Evolutionary conservation across 1,140 invertebrate species (phyloP), one percentile per base, ranked within the genome.

Genomic region (Leguminivora glycinivorella): DNA sequence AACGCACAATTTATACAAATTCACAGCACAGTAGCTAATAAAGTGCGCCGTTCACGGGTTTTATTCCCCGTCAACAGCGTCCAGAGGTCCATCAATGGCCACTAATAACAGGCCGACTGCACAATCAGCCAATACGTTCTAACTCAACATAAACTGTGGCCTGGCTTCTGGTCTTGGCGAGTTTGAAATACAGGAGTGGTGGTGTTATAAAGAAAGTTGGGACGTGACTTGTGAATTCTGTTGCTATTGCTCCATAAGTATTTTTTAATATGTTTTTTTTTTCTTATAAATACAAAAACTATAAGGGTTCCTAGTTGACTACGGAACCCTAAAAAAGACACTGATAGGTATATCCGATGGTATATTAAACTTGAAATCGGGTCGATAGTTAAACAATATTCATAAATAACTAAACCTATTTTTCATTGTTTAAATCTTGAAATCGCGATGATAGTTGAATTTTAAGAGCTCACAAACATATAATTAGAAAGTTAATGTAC

Each of bases 91-190:
- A 29, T 63, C 58, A 63, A 63, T 63, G 29, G 58, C 26, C 26
- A 31, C 26, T 63, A 63, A 63, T 63, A 63, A 63, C 58, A 63
- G 24, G 14, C 56, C 25, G 58, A 29, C 24, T n/a, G 58, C 14
- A 63, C 58, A 63, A 63, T 63, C 58, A 63, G n/a, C 25, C 58
- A 29, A 63, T 63, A 63, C 58, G 26, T 63, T 63, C 24, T 58
- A 58, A 22, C 58, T 63, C 58, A 31, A 26, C 25, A 60, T 60
- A 60, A 60, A 60, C 14, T 60, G 17, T n/a, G 31, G n/a, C 17
- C 25, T 63, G 25, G 25, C 58, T 63, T 17, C 58, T 29, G 58
- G 58, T 63, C 58, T 63, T 63, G 29, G 25, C 14, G 24, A 52
- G 47, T 22, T 22, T 52, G 19, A 22, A 52, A 52, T 6, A 10